These are phyloP conservation scores for Drosophila hydei DNA, from an alignment of 1,140 invertebrate genomes.

Conservation along the genomic window DNA sequence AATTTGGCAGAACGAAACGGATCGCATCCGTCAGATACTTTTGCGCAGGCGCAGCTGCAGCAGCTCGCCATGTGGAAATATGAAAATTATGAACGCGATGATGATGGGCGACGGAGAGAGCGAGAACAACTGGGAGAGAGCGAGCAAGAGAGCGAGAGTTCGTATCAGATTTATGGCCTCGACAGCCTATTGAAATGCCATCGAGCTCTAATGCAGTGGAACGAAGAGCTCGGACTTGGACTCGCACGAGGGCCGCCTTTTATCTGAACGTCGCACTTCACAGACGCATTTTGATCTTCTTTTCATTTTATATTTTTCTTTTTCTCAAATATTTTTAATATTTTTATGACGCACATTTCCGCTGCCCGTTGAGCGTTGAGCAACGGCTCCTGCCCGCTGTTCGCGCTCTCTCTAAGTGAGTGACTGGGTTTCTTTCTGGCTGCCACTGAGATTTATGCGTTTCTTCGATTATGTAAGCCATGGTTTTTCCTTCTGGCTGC, in stretches of 20 bases:
- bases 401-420: slow-evolving; percentile 39
- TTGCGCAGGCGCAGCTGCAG: slow-evolving; percentile 66
- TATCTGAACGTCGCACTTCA: slow-evolving; percentile 46
- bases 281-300: slow-evolving; percentile 43
- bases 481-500: slow-evolving; percentile 50
- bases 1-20: slow-evolving; percentile 75
- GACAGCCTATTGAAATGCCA: slow-evolving; percentile 63
- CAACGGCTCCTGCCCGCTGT: slow-evolving; percentile 7
- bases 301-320: slow-evolving; percentile 15
- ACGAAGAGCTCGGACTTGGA: slow-evolving; percentile 39
- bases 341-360: slow-evolving; percentile 82
- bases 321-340: slow-evolving; percentile 62
- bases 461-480: slow-evolving; percentile 78
- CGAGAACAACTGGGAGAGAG: neutral
- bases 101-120: slow-evolving; percentile 17
- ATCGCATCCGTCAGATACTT: slow-evolving; percentile 68
- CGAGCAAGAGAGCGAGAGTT: slow-evolving; percentile 6
- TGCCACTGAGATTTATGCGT: slow-evolving; percentile 67
- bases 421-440: slow-evolving; percentile 58
- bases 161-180: slow-evolving; percentile 70
- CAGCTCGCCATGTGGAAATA: slow-evolving; percentile 42
- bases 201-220: slow-evolving; percentile 70
- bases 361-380: slow-evolving; percentile 32
- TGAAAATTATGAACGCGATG: slow-evolving; percentile 71
- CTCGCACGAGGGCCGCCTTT: slow-evolving; percentile 45